Evolutionary conservation across 1,140 invertebrate genomes (phyloP).

Genomic region (Drosophila littoralis): DNA sequence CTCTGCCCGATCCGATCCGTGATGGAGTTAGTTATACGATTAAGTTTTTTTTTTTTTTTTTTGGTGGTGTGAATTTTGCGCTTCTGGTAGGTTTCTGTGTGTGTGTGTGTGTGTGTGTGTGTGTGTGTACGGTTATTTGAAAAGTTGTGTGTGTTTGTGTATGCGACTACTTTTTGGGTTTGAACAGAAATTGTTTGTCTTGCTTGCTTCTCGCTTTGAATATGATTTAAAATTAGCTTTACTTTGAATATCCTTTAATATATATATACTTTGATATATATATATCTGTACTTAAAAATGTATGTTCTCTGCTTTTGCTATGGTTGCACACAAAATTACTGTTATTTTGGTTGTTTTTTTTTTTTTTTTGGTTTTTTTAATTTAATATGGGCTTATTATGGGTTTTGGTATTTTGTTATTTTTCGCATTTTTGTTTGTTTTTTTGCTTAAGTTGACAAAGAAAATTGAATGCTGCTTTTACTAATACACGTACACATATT

Average conservation of each 20-base stretch:
- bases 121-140: constrained; percentile 17
- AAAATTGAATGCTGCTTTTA: constrained; percentile 51
- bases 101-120: constrained; percentile 12
- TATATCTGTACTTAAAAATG: constrained; percentile 75
- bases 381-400: constrained; percentile 63
- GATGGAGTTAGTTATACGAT: constrained; percentile 37
- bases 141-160: constrained; percentile 33
- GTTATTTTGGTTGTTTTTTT: not conserved
- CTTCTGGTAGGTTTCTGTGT: constrained; percentile 62
- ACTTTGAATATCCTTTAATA: constrained; percentile 59
- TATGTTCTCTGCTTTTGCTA: constrained; percentile 66
- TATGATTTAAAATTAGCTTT: constrained; percentile 75
- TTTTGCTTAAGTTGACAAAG: constrained; percentile 53
- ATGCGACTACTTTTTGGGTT: constrained; percentile 63
- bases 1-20: constrained; percentile 39
- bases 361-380: constrained; percentile 28
- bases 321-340: constrained; percentile 71
- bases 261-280: constrained; percentile 27
- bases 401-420: constrained; percentile 16
- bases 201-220: constrained; percentile 48
- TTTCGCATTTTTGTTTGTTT: constrained; percentile 23
- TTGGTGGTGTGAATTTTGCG: constrained; percentile 80
- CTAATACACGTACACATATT: constrained; percentile 44
- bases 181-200: constrained; percentile 62
- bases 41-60: constrained; percentile 34